Conservation (phyloP, 2,888 invertebrate species). For the Caenorhabditis plicata region DNA sequence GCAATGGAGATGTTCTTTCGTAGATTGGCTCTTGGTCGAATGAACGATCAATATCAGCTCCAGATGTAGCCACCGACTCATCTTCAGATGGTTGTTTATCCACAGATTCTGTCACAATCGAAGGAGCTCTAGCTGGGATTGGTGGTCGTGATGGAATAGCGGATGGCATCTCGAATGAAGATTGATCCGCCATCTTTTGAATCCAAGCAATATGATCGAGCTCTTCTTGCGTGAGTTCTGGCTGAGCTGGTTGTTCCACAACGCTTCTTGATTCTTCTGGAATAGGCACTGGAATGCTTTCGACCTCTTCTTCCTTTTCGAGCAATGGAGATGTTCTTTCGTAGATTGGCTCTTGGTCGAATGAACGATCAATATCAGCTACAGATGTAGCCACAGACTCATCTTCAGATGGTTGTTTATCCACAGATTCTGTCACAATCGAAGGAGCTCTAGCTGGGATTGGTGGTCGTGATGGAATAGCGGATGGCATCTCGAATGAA, state of each 20-base stretch:
- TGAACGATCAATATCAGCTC: slow-evolving; percentile 21
- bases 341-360: not conserved
- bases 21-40: not conserved
- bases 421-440: not conserved
- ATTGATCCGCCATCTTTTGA: slow-evolving; percentile 24
- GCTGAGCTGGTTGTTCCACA: too few species aligned
- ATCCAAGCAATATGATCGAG: slow-evolving; percentile 23
- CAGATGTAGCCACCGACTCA: slow-evolving; percentile 21
- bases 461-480: not conserved
- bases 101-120: not conserved
- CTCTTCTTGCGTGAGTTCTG: slow-evolving; percentile 29
- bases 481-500: slow-evolving; percentile 5
- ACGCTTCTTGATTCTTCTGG: too few species aligned
- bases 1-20: not conserved
- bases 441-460: not conserved
- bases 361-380: slow-evolving; percentile 2
- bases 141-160: not conserved
- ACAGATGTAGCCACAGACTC: not conserved
- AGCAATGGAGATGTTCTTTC: not conserved
- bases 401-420: not conserved
- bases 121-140: not conserved
- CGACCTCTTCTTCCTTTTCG: not conserved
- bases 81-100: slow-evolving; percentile 2
- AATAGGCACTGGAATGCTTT: not conserved
- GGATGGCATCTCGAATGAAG: slow-evolving; percentile 8